Percentiles rank a stretch among this genome's conserved stretches.
Conservation (phyloP, 2,113 vertebrate genomes). For the Argyrosomus japonicus region DNA sequence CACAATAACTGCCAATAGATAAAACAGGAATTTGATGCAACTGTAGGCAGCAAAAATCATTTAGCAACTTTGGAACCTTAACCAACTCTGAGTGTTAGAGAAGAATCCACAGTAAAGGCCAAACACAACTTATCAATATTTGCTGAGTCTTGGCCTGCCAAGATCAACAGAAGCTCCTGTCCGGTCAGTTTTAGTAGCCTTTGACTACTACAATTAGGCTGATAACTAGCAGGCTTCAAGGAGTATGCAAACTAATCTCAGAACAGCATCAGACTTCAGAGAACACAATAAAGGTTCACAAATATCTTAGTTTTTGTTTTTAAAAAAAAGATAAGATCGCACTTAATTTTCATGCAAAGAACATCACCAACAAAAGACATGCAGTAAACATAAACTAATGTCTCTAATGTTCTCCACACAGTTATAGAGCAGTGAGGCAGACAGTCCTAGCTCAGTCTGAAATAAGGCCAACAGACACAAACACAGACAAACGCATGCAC, state of each 20-base stretch:
- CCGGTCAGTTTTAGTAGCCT: background rate
- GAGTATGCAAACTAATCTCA: background rate
- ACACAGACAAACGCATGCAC: conserved; percentile 29
- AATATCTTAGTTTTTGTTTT: background rate
- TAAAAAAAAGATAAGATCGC: background rate
- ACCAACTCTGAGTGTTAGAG: background rate
- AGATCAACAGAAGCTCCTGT: background rate
- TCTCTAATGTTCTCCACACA: background rate
- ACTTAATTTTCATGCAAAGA: conserved; percentile 30
- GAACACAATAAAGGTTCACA: background rate
- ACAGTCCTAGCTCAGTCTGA: background rate
- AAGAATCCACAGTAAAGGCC: too few species aligned
- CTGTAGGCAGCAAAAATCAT: background rate
- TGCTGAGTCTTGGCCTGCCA: background rate
- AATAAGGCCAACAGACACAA: background rate
- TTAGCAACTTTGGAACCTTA: background rate
- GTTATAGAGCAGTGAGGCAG: background rate
- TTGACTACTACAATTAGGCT: background rate
- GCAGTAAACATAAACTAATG: conserved; percentile 25
- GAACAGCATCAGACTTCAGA: background rate
- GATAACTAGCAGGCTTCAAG: background rate
- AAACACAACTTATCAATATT: background rate
- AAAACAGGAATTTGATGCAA: background rate
- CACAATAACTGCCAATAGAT: background rate
- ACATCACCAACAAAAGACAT: conserved; percentile 24